Base-by-base conservation (phyloP, 2,888 invertebrate genomes). In the Brassicogethes aeneus region DNA sequence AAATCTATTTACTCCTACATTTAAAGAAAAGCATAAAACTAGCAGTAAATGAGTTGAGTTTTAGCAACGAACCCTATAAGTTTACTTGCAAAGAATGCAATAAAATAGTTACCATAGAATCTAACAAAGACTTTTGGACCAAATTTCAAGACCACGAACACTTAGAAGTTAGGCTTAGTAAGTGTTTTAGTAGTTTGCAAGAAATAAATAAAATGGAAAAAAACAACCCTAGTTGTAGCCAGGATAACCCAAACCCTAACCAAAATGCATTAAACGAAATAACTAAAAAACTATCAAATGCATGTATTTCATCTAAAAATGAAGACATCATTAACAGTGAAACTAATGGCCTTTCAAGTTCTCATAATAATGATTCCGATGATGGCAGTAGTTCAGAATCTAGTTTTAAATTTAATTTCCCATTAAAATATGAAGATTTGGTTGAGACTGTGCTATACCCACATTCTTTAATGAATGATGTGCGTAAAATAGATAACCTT, bases 361-460 rank as follows among this genome's bases (percentile, higher is more conserved):
- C n/a, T 16, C 16, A 37, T 37, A 40, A 37, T 16, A 42, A 45
- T 15, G 40, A 42, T 34, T 42, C 37, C 7, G 45, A 54, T 33
- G 49, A 45, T 43, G 50, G 46, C 8, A 48, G 5, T 7, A 10
- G 10, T 23, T 23, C 23, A 23, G 23, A 23, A 5, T 23, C 23
- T 7, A 23, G 5, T 23, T 32, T 32, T 5, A 5, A 10, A 30
- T 51, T 50, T 29, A 48, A 50, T 38, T 51, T 50, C 33, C 16
- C 17, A 8, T 16, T 32, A 42, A 41, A 29, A 32, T 60, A 59
- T 46, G 50, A 55, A 16, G 37, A 47, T 35, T 12, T 15, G 3
- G 33, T 59, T 13, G 52, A 53, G 43, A 16, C 15, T 3, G 44
- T 46, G 39, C 35, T 57, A 8, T 61, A 60, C 43, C 60, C 61